Evolutionary conservation across 2,888 invertebrate genomes (phyloP).

Genomic region (Perithous albicinctus): DNA sequence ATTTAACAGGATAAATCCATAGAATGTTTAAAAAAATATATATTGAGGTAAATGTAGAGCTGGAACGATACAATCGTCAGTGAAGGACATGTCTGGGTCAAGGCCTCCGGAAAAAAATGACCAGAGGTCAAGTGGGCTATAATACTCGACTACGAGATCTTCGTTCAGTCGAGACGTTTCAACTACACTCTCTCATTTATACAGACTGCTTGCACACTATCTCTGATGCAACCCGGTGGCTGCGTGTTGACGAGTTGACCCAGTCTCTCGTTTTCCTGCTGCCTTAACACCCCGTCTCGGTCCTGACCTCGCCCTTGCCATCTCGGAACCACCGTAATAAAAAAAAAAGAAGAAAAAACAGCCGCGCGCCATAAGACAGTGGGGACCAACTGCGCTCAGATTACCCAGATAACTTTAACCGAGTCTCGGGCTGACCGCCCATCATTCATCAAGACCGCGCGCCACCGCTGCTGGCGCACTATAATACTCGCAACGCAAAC

Average conservation of each 20-base stretch:
- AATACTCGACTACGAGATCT: background rate
- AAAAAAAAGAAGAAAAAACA: too few species aligned
- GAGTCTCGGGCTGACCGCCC: slow-evolving; percentile 80
- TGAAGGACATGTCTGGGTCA: slow-evolving; percentile 69
- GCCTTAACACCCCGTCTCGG: slow-evolving; percentile 66
- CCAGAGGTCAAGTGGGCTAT: background rate
- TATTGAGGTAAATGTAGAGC: background rate
- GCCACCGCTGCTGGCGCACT: slow-evolving; percentile 61
- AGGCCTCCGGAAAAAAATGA: slow-evolving; percentile 64
- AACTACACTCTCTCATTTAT: slow-evolving; percentile 14
- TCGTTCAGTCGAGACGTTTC: background rate
- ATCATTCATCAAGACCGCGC: slow-evolving; percentile 82
- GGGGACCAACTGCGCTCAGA: slow-evolving; percentile 80
- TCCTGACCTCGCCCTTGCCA: slow-evolving; percentile 82
- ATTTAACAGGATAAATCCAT: too few species aligned
- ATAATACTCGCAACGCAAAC: slow-evolving; percentile 18
- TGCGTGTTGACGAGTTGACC: slow-evolving; percentile 77
- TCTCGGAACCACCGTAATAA: slow-evolving; percentile 77
- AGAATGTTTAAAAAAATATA: background rate
- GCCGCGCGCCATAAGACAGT: slow-evolving; percentile 76
- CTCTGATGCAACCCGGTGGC: slow-evolving; percentile 75
- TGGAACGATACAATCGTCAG: slow-evolving; percentile 40
- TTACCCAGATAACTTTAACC: slow-evolving; percentile 83
- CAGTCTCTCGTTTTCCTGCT: slow-evolving; percentile 79
- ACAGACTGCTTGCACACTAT: slow-evolving; percentile 7